A percentile compares a stretch with the other conserved stretches of the same genome.
phyloP scores from a whole-genome alignment of 2,113 vertebrate genomes.

The Laterallus jamaicensis region DNA sequence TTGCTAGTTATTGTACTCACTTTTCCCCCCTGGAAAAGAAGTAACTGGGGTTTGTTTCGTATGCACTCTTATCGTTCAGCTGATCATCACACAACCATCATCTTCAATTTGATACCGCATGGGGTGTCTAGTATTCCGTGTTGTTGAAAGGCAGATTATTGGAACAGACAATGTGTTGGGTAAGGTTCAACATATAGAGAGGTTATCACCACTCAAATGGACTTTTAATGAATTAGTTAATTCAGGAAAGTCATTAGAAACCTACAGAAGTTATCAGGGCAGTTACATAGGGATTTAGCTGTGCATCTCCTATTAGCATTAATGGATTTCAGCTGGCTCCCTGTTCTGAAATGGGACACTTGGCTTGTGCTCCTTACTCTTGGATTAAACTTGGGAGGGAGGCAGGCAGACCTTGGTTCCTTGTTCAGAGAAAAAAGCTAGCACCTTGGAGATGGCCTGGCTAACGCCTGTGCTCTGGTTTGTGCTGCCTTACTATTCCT shows the following conservation, averaged over 20 bases:
- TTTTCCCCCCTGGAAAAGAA: background rate
- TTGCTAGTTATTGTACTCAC: background rate
- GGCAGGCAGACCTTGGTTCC: background rate
- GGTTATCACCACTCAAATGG: background rate
- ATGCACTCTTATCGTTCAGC: background rate
- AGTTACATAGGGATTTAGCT: background rate
- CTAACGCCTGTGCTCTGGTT: background rate
- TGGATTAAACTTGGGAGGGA: background rate
- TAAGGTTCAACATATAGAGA: background rate
- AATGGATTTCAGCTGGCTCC: background rate
- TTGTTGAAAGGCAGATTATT: background rate
- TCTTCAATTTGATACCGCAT: background rate
- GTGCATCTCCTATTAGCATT: background rate
- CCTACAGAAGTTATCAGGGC: background rate
- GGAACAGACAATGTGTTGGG: background rate
- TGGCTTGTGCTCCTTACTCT: background rate
- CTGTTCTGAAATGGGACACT: background rate
- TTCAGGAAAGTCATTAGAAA: slow-evolving; percentile 13
- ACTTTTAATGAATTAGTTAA: slow-evolving; percentile 27
- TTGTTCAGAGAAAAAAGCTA: background rate
- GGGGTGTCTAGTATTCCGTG: background rate
- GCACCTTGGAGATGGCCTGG: background rate
- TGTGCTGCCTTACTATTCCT: background rate
- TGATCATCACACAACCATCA: background rate
- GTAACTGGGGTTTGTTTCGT: background rate